Evolutionary conservation across 1,140 invertebrate species (phyloP).

Genomic region (Drosophila mauritiana): DNA sequence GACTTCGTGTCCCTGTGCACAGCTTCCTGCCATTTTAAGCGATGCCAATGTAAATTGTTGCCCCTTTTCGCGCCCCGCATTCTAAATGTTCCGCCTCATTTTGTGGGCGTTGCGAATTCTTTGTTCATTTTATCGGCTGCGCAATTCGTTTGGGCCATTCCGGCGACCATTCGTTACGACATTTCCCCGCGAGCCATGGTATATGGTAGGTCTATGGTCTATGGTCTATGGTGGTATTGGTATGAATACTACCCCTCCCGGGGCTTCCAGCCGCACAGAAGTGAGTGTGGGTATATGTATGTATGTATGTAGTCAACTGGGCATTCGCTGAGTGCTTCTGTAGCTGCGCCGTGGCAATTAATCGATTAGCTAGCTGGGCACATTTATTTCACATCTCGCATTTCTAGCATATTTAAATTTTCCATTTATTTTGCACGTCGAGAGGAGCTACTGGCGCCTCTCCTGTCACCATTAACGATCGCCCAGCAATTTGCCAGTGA

Average conservation of each 20-base stretch:
- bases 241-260: conserved; percentile 1
- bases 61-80: conserved; percentile 5
- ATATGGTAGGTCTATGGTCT: not conserved
- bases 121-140: conserved; percentile 70
- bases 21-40: not conserved
- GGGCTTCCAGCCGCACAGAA: conserved; percentile 9
- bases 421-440: not conserved
- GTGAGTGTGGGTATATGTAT: not conserved
- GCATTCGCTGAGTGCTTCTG: conserved; percentile 12
- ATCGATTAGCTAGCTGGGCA: conserved; percentile 48
- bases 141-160: conserved; percentile 73
- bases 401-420: conserved; percentile 24
- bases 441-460: conserved; percentile 14
- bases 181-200: conserved; percentile 13
- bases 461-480: conserved; percentile 49
- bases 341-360: conserved; percentile 55
- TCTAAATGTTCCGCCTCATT: conserved; percentile 33
- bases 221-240: not conserved
- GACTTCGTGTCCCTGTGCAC: not conserved
- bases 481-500: conserved; percentile 42
- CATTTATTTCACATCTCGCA: conserved; percentile 35
- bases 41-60: conserved; percentile 19
- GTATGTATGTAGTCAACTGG: conserved; percentile 4
- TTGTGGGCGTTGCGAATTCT: conserved; percentile 70
- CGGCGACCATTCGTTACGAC: conserved; percentile 55